These are phyloP conservation scores for Zoanthus gigantus DNA, from an alignment of 92 coral and sea anemone species.

Conservation along the genomic window DNA sequence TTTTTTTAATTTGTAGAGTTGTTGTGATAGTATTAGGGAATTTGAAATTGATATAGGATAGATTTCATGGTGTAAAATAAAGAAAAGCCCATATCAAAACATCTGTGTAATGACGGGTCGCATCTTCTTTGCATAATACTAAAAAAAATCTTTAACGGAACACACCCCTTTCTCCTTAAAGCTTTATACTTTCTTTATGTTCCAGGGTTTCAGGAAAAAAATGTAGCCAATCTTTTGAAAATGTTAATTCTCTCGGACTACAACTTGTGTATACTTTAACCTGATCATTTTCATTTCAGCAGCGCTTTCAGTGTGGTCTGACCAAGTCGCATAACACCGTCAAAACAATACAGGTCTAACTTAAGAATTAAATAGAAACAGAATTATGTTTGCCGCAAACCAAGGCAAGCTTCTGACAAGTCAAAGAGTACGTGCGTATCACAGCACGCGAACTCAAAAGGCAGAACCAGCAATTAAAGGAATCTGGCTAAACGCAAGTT, in stretches of 20 bases:
- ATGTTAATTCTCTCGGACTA: background rate
- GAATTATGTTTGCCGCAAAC: constrained; percentile 3
- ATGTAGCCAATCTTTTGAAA: background rate
- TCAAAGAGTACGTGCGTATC: background rate
- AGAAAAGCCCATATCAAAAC: constrained; percentile 7
- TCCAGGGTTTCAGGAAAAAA: background rate
- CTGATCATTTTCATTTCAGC: background rate
- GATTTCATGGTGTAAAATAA: constrained; percentile 6
- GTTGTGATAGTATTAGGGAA: background rate
- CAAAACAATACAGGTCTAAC: constrained; percentile 32
- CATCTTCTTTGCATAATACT: background rate
- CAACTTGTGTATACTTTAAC: background rate
- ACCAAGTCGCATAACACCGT: background rate
- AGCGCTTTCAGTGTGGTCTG: constrained; percentile 13
- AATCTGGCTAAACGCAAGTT: constrained; percentile 4
- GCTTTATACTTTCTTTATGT: background rate
- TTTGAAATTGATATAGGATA: constrained; percentile 5
- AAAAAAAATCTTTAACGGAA: too few species aligned
- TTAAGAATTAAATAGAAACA: background rate
- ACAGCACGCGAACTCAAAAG: constrained; percentile 3
- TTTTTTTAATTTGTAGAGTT: background rate
- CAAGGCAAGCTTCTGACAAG: background rate
- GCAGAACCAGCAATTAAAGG: background rate
- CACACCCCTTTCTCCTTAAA: background rate
- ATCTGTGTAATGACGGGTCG: background rate